Evolutionary conservation across 2,113 vertebrate species (phyloP).

Genomic region (Tursiops truncatus): DNA sequence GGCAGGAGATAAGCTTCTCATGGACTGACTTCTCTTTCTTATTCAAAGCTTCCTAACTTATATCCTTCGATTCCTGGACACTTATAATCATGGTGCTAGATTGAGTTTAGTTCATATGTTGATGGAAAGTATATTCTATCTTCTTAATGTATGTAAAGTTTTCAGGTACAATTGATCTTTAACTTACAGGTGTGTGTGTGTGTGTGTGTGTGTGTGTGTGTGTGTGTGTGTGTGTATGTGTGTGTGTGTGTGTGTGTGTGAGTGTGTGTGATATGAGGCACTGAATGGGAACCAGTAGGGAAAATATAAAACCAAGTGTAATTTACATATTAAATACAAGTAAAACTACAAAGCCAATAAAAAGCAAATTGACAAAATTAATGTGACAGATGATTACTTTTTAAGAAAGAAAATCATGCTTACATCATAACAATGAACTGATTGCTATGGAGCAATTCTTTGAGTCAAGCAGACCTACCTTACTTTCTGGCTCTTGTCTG

Average conservation of each 20-base stretch:
- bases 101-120: neutral
- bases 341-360: neutral
- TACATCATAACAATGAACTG: neutral
- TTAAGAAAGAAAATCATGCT: neutral
- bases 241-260: neutral
- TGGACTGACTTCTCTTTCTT: neutral
- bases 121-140: neutral
- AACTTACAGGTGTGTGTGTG: neutral
- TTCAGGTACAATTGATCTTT: neutral
- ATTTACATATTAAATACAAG: neutral
- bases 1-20: neutral
- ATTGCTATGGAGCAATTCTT: neutral
- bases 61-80: neutral
- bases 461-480: neutral
- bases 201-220: neutral
- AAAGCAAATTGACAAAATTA: neutral
- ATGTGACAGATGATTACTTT: constrained; percentile 4
- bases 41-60: neutral
- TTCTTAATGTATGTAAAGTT: neutral
- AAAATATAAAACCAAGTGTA: neutral
- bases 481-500: neutral
- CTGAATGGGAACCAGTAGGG: neutral
- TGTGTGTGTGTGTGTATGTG: neutral
- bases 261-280: neutral
- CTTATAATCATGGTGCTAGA: neutral